These are phyloP conservation scores for Sardina pilchardus DNA, from an alignment of 2,113 vertebrate genomes.

Conservation along the genomic window DNA sequence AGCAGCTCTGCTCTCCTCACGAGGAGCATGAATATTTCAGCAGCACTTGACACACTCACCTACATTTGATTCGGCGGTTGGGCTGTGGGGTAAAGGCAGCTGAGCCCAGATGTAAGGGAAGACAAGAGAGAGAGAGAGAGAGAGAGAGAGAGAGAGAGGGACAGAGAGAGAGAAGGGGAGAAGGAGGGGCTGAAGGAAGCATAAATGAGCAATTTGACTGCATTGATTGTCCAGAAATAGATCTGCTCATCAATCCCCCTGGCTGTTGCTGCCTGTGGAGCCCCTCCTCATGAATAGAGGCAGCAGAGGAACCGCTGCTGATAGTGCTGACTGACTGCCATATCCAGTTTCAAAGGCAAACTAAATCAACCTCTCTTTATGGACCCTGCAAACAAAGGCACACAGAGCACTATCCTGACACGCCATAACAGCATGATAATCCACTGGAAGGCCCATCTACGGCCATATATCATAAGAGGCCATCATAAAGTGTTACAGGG, in stretches of 20 bases:
- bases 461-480: neutral
- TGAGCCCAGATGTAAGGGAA: conserved; percentile 9
- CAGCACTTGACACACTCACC: conserved; percentile 70
- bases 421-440: neutral
- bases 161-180: neutral
- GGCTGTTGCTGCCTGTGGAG: neutral
- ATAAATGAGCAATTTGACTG: neutral
- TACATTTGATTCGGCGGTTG: conserved; percentile 56
- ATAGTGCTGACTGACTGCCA: neutral
- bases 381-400: neutral
- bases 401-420: neutral
- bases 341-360: neutral
- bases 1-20: neutral
- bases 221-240: conserved; percentile 6
- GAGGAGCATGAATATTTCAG: conserved; percentile 69
- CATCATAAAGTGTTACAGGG: neutral
- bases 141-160: neutral
- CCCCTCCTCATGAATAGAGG: neutral
- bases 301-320: neutral
- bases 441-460: neutral
- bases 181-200: neutral
- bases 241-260: conserved; percentile 9
- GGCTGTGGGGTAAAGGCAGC: conserved; percentile 20
- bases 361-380: neutral
- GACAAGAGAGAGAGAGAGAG: neutral